A percentile compares a stretch with the other conserved stretches of the same genome.
phyloP scores from a whole-genome alignment of 2,888 invertebrate genomes.

The Synanthedon tipuliformis region DNA sequence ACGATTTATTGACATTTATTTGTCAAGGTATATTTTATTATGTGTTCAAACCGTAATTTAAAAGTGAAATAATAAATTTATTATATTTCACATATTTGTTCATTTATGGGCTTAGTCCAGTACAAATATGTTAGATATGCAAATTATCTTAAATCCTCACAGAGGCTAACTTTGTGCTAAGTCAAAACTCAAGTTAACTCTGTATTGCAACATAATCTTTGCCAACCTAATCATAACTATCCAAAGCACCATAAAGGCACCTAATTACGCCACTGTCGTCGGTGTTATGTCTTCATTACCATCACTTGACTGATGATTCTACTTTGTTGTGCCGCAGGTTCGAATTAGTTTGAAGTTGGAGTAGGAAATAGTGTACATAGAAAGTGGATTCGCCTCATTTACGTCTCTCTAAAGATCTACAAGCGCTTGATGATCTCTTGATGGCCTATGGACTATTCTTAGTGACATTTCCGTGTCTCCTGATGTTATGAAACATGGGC shows the following conservation, averaged over 20 bases:
- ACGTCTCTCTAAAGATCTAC: background rate
- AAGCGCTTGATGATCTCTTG: background rate
- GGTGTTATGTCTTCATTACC: constrained; percentile 36
- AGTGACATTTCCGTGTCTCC: background rate
- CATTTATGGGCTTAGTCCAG: too few species aligned
- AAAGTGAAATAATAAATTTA: too few species aligned
- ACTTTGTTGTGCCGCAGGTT: constrained; percentile 16
- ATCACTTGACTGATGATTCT: constrained; percentile 34
- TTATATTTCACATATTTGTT: too few species aligned
- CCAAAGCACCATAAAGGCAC: constrained; percentile 31
- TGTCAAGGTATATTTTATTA: too few species aligned
- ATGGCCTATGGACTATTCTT: background rate
- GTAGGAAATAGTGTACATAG: background rate
- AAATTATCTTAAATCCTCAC: too few species aligned
- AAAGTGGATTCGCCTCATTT: background rate
- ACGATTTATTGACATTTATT: too few species aligned
- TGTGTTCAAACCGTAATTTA: too few species aligned
- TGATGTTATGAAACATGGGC: background rate
- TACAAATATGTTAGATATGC: too few species aligned
- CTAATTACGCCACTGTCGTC: constrained; percentile 48
- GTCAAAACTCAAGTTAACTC: too few species aligned
- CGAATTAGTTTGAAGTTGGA: background rate
- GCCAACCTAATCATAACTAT: constrained; percentile 26
- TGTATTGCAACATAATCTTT: constrained; percentile 14
- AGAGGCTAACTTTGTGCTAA: too few species aligned